Evolutionary conservation across 2,888 invertebrate species (phyloP).

Genomic region (Phaonia tiefii): DNA sequence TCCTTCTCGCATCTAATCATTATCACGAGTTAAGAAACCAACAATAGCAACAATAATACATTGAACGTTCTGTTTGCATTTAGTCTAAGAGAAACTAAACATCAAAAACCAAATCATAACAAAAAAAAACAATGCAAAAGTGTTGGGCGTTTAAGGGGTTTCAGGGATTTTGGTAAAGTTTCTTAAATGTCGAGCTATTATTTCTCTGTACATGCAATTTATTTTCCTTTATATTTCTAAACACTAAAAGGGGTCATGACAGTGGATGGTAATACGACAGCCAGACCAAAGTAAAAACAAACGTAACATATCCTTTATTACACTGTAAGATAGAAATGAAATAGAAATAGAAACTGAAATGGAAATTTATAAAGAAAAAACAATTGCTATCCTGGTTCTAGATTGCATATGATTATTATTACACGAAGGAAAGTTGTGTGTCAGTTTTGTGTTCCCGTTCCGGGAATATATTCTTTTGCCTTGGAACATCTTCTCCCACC

Average conservation of each 20-base stretch:
- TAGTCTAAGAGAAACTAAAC: slow-evolving; percentile 1
- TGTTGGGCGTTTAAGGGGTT: not conserved
- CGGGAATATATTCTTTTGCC: too few relatives aligned
- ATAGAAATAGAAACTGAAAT: not conserved
- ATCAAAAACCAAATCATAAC: slow-evolving; percentile 26
- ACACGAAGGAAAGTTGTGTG: not conserved
- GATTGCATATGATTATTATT: slow-evolving; percentile 23
- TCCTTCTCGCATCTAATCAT: not conserved
- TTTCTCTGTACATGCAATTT: too few relatives aligned
- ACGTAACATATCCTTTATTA: slow-evolving; percentile 55
- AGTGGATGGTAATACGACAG: slow-evolving; percentile 18
- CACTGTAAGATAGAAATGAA: slow-evolving; percentile 4
- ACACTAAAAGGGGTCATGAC: slow-evolving; percentile 54
- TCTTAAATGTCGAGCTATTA: slow-evolving; percentile 9
- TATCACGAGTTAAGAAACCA: not conserved
- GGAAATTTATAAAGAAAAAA: slow-evolving; percentile 34
- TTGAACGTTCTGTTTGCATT: slow-evolving; percentile 28
- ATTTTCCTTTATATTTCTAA: too few relatives aligned
- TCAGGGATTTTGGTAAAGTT: slow-evolving; percentile 15
- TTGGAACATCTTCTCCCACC: too few relatives aligned
- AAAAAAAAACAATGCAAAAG: slow-evolving; percentile 12
- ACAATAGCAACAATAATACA: slow-evolving; percentile 23
- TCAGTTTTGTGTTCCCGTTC: slow-evolving; percentile 13
- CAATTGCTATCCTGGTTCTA: slow-evolving; percentile 17
- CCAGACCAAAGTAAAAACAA: slow-evolving; percentile 43